These are phyloP conservation scores for Bombus cullumanus DNA, from an alignment of 1,140 invertebrate genomes.

Conservation along the genomic window DNA sequence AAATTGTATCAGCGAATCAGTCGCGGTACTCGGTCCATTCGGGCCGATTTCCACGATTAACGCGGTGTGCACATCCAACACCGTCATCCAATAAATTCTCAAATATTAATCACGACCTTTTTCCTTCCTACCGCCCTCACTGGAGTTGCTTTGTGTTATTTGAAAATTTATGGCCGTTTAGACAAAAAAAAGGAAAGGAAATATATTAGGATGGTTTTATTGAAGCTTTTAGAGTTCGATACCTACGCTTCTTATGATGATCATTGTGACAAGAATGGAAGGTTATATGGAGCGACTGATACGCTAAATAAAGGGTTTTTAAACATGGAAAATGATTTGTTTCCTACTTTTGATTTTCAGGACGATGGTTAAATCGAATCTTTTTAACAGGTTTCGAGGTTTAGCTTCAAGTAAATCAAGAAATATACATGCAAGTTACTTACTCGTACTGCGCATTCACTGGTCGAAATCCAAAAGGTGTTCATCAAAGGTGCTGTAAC, in stretches of 20 bases:
- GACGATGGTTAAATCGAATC: too few species aligned
- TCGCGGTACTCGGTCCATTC: slow-evolving; percentile 45
- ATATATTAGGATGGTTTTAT: neutral
- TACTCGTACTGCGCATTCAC: neutral
- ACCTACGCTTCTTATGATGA: too few species aligned
- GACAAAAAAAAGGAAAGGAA: too few species aligned
- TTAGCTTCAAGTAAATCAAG: too few species aligned
- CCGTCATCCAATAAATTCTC: slow-evolving; percentile 64
- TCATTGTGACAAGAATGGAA: too few species aligned
- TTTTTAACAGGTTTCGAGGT: too few species aligned
- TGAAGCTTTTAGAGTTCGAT: neutral
- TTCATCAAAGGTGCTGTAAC: neutral
- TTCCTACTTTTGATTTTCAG: too few species aligned
- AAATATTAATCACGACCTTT: slow-evolving; percentile 69
- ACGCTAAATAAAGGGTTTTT: too few species aligned
- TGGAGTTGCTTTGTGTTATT: slow-evolving; percentile 52
- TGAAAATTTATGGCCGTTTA: slow-evolving; percentile 48
- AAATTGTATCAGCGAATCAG: slow-evolving; percentile 50
- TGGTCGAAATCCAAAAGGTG: neutral
- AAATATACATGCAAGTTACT: too few species aligned
- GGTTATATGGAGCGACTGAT: too few species aligned
- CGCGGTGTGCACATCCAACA: slow-evolving; percentile 23
- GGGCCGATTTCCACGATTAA: slow-evolving; percentile 30
- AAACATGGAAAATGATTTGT: too few species aligned
- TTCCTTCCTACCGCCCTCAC: neutral